Conservation (phyloP, 2,113 vertebrate genomes). For the Nestor notabilis region DNA sequence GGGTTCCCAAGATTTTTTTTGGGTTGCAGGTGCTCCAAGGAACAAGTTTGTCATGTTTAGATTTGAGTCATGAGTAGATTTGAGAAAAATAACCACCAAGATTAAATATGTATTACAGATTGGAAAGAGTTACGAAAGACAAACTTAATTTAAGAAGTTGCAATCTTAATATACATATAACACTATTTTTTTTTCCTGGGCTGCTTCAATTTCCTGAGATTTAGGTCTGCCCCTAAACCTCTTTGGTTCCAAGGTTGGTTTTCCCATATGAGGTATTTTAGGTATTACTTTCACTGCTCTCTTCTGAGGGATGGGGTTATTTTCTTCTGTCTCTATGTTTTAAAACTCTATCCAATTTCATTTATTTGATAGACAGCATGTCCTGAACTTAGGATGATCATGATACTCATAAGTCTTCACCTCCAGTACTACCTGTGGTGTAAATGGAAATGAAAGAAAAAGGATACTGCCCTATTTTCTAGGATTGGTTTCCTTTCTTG, state of each 20-base stretch:
- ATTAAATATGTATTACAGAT: background rate
- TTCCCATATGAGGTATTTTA: background rate
- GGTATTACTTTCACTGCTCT: background rate
- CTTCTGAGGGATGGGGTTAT: background rate
- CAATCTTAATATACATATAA: background rate
- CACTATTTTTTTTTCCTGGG: background rate
- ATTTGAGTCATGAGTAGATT: background rate
- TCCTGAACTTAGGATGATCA: background rate
- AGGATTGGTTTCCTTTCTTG: background rate
- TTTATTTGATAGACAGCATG: background rate
- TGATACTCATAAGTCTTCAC: background rate
- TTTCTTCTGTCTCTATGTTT: background rate
- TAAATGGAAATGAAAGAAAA: background rate
- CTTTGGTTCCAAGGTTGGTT: background rate
- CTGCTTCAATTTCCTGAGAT: background rate
- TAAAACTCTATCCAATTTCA: background rate
- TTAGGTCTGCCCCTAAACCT: rapidly evolving
- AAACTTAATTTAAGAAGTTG: background rate
- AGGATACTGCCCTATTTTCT: background rate
- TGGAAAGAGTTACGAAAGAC: background rate
- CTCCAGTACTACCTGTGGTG: background rate
- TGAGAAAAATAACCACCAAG: background rate
- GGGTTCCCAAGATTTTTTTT: background rate
- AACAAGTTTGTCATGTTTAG: background rate
- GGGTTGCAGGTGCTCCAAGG: background rate